Base-by-base conservation (phyloP, 2,888 invertebrate genomes). In the Xestia sexstrigata region DNA sequence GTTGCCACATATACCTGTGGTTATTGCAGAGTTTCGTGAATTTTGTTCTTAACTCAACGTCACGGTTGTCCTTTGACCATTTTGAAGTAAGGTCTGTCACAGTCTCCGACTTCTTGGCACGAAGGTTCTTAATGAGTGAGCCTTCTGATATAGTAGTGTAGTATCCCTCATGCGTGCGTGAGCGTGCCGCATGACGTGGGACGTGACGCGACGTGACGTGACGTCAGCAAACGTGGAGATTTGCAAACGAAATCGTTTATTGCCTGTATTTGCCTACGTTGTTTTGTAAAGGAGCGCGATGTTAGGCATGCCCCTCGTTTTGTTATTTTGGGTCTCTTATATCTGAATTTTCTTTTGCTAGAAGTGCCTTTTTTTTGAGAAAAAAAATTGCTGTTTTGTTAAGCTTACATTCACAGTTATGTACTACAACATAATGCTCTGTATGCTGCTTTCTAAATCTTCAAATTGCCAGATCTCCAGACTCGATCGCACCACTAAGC, bases 191-290 rank as follows among this genome's bases (percentile, higher is more conserved):
- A 47, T 77, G 74, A 8, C 55, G 75, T 35, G 78, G 76, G 79
- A 74, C 81, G 81, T 89, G 85, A 67, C 87, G 87, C 73, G 78
- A 68, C 60, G 68, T 70, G 73, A 7, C 47, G 67, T 76, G 81
- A 79, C 83, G 86, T 88, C 86, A 87, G 86, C 89, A 81, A 65
- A 74, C 87, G 89, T 77, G 83, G 62, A 74, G 74, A 79, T 79
- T 87, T 83, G 78, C 87, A 63, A 74, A 78, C 72, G 67, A 71
- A 78, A 78, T 60, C 73, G 70, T 42, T 74, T 81, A 76, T 88
- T 78, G 86, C 69, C 76, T 75, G 75, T 82, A 87, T 88, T 88
- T 87, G 79, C 89, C 67, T 85, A 77, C 75, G 76, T 69, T 83
- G 82, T 78, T 69, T 74, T 82, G 74, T 79, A 60, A 68, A 70